Percentiles rank a stretch among this genome's conserved stretches.
Evolutionary conservation across 2,797 vertebrate species (phyloP).

Genomic region (Sebastes aleutianus): DNA sequence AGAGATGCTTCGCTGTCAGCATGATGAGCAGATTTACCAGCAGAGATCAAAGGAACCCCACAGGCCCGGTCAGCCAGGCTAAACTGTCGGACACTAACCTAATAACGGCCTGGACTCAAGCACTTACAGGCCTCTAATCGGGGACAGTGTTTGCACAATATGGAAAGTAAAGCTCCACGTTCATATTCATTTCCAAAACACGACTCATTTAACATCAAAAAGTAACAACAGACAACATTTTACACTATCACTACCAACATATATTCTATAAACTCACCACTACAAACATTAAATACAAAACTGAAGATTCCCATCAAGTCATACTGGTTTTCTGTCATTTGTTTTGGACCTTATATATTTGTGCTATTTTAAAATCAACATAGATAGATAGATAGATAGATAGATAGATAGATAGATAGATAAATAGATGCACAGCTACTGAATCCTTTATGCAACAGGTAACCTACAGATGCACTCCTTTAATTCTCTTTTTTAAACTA

Average conservation of each 20-base stretch:
- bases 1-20: constrained; percentile 32
- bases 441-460: constrained; percentile 17
- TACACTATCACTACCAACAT: no score
- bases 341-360: no score
- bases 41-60: constrained; percentile 46
- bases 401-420: no score
- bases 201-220: fast-evolving
- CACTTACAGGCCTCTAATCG: constrained; percentile 21
- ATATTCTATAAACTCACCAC: no score
- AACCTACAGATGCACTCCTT: neutral
- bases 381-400: neutral
- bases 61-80: constrained; percentile 51
- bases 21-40: constrained; percentile 48
- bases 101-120: constrained; percentile 41
- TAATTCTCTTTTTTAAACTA: neutral
- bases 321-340: no score
- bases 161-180: neutral
- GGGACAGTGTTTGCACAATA: neutral
- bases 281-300: no score
- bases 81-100: constrained; percentile 53
- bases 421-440: neutral
- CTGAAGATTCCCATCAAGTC: no score
- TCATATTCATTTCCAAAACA: neutral
- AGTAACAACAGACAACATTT: no score
- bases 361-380: no score